Conservation (phyloP, 1,140 invertebrate species). For the Lepidurus couesii region DNA sequence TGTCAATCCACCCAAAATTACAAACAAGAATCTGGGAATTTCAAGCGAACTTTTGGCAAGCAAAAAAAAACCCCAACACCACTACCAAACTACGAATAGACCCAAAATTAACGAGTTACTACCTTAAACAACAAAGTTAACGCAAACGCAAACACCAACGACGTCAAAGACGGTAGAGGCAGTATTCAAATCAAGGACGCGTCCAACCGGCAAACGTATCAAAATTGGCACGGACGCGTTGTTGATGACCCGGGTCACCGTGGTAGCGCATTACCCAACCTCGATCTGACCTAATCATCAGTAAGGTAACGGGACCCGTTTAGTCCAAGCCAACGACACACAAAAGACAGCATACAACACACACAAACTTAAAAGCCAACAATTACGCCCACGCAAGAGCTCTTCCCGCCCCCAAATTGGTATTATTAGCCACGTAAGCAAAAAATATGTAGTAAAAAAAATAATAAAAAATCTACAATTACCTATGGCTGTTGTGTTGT, state of each 20-base stretch:
- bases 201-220: conserved; percentile 1
- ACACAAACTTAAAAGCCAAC: background rate
- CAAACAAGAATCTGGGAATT: background rate
- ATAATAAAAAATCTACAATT: background rate
- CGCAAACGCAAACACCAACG: conserved; percentile 1
- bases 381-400: background rate
- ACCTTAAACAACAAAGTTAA: conserved; percentile 22
- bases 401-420: background rate
- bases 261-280: conserved; percentile 20
- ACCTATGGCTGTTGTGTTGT: conserved; percentile 21
- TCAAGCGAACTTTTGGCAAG: conserved; percentile 28
- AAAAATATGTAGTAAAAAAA: no score
- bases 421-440: background rate
- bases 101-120: conserved; percentile 23
- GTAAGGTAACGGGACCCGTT: background rate
- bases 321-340: background rate
- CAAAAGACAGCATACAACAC: background rate
- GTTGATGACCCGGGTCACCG: conserved; percentile 17
- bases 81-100: background rate
- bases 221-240: conserved; percentile 17
- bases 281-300: conserved; percentile 15
- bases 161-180: background rate
- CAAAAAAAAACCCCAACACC: conserved; percentile 27
- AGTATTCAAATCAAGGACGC: background rate
- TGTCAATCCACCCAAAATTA: background rate